Evolutionary conservation across 2,113 vertebrate genomes (phyloP).

Genomic region (Peromyscus californicus): DNA sequence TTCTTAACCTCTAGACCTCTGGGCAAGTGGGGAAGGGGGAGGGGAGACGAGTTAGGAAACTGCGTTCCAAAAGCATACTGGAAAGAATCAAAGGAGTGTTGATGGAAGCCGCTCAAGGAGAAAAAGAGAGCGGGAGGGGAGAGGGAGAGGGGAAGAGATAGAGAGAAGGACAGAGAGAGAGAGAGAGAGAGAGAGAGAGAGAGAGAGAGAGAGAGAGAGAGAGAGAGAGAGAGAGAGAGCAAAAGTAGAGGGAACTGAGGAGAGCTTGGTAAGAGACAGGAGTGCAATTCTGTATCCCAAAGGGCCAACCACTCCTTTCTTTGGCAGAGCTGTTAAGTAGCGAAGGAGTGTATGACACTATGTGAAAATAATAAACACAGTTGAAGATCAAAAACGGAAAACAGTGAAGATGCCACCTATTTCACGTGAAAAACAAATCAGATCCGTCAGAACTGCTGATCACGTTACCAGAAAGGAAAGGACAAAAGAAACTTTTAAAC

Average conservation of each 20-base stretch:
- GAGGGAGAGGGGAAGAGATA: too few species aligned
- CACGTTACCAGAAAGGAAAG: constrained; percentile 80
- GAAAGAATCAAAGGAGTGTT: not conserved
- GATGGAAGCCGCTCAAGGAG: not conserved
- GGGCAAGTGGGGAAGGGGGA: too few species aligned
- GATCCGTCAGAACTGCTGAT: constrained; percentile 93
- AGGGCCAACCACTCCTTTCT: not conserved
- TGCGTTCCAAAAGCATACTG: not conserved
- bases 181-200: too few species aligned
- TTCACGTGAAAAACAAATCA: constrained; percentile 89
- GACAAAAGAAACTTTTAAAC: not conserved
- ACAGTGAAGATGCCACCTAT: constrained; percentile 90
- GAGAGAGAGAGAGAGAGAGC: too few species aligned
- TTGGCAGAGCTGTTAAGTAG: constrained; percentile 93
- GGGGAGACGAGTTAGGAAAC: not conserved
- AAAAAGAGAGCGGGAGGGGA: not conserved
- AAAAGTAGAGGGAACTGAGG: not conserved
- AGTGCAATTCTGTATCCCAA: not conserved
- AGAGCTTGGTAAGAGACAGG: not conserved
- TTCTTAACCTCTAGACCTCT: too few species aligned
- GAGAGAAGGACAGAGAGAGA: too few species aligned
- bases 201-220: too few species aligned
- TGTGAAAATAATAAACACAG: constrained; percentile 88
- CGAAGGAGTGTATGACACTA: constrained; percentile 93
- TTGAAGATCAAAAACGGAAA: constrained; percentile 89